A percentile compares a stretch with the other conserved stretches of the same genome.
These are phyloP conservation scores for Tupaia chinensis DNA, from an alignment of 2,113 vertebrate genomes.

Conservation along the genomic window DNA sequence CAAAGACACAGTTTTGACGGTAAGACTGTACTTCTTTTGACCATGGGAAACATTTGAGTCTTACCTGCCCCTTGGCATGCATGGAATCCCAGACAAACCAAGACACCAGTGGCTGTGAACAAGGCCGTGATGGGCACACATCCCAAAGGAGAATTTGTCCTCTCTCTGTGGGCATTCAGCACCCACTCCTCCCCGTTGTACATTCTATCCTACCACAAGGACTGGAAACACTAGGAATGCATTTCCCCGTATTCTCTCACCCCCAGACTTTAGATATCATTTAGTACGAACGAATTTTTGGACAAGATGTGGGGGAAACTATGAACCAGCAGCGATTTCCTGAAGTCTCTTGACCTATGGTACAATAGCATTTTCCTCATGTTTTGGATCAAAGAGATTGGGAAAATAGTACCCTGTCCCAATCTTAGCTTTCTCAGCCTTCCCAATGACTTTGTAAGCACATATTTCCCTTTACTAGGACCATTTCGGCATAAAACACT, in stretches of 20 bases:
- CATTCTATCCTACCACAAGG: neutral
- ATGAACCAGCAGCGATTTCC: neutral
- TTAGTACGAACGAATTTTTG: neutral
- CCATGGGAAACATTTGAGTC: neutral
- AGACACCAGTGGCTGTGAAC: neutral
- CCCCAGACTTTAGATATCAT: neutral
- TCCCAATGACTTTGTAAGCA: neutral
- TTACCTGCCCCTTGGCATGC: neutral
- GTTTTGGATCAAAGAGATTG: neutral
- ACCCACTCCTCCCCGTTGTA: neutral
- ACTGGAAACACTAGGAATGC: neutral
- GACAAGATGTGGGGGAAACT: neutral
- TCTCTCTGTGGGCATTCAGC: neutral
- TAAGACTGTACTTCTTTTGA: neutral
- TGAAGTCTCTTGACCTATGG: neutral
- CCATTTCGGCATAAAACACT: neutral
- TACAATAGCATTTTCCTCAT: neutral
- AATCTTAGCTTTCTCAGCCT: neutral
- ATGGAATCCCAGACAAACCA: neutral
- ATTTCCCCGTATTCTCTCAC: neutral
- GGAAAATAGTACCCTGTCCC: neutral
- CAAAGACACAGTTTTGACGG: neutral
- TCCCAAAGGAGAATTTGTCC: neutral
- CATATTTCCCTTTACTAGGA: neutral
- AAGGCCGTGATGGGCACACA: neutral